Evolutionary conservation across 2,113 vertebrate genomes (phyloP).

Genomic region (Emydura subglobosa): DNA sequence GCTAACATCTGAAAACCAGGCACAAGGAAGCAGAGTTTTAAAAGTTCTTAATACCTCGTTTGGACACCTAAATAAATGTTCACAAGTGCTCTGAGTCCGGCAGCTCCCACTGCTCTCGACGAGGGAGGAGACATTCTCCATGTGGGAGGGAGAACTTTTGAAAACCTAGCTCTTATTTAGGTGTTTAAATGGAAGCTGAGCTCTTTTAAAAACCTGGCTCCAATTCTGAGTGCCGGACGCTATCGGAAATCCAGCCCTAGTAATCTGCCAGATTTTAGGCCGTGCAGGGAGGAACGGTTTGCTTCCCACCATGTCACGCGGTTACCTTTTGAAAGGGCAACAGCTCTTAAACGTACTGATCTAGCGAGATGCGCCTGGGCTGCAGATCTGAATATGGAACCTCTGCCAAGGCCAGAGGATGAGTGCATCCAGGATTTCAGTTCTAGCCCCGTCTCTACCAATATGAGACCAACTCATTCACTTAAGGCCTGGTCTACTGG

Average conservation of each 20-base stretch:
- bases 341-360: neutral
- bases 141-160: neutral
- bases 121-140: neutral
- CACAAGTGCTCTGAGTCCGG: neutral
- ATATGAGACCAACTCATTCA: neutral
- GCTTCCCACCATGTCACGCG: too few relatives aligned
- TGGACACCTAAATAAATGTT: too few relatives aligned
- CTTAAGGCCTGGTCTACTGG: neutral
- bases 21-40: neutral
- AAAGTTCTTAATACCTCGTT: neutral
- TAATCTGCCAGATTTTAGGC: neutral
- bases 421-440: neutral
- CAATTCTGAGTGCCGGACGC: neutral
- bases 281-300: neutral
- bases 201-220: neutral
- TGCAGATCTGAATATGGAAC: neutral
- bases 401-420: too few relatives aligned
- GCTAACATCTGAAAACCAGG: neutral
- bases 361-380: neutral
- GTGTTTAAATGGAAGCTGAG: neutral
- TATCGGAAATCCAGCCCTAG: neutral
- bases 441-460: neutral
- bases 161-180: neutral
- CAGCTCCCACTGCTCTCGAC: neutral
- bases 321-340: neutral